Percentiles rank a stretch among this genome's conserved stretches.
Evolutionary conservation across 1,140 invertebrate genomes (phyloP).

Genomic region (Potamilus streckersoni): DNA sequence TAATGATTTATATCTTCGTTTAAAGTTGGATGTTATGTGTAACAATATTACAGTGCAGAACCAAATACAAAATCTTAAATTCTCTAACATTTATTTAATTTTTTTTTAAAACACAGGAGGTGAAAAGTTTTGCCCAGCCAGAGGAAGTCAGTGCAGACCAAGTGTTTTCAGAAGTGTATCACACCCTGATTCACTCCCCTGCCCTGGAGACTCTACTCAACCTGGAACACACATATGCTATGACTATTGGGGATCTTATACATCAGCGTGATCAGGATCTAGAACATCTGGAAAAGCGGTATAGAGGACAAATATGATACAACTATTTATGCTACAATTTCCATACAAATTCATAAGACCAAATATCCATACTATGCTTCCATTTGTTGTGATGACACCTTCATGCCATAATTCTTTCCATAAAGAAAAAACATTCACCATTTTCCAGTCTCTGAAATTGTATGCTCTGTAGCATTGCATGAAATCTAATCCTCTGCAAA

Average conservation of each 20-base stretch:
- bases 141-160: constrained; percentile 81
- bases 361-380: background rate
- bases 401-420: background rate
- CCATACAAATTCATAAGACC: background rate
- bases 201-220: constrained; percentile 82
- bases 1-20: no score
- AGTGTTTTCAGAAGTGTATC: constrained; percentile 80
- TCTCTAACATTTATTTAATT: no score
- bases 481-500: no score
- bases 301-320: constrained; percentile 8
- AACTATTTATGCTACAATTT: background rate
- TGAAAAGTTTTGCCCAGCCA: constrained; percentile 68
- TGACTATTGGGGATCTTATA: constrained; percentile 77
- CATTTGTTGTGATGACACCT: background rate
- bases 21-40: no score
- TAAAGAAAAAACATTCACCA: no score
- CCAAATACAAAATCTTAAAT: no score
- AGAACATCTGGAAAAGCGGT: constrained; percentile 76
- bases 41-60: no score
- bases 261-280: constrained; percentile 77
- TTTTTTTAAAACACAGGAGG: constrained; percentile 53
- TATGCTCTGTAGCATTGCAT: no score
- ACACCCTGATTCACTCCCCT: constrained; percentile 84
- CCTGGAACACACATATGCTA: constrained; percentile 82
- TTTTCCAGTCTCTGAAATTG: no score